Evolutionary conservation across 2,888 invertebrate genomes (phyloP).

Genomic region (Leptogaster cylindrica): DNA sequence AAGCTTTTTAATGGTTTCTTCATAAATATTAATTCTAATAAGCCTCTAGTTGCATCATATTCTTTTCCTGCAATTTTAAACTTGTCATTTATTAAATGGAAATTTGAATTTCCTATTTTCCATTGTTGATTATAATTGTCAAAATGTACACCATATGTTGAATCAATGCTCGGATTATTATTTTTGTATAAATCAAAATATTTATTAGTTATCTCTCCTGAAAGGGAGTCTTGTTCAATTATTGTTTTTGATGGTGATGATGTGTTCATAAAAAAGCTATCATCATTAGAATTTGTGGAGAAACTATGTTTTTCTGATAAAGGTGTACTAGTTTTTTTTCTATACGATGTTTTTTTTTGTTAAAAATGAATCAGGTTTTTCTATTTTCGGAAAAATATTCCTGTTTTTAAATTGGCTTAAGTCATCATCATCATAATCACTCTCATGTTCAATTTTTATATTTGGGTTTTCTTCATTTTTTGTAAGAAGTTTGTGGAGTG

Average conservation of each 20-base stretch:
- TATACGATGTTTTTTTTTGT: background rate
- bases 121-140: conserved; percentile 7
- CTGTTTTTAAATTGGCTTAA: background rate
- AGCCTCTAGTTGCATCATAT: conserved; percentile 24
- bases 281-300: background rate
- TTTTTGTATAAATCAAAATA: conserved; percentile 16
- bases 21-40: conserved; percentile 32
- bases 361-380: background rate
- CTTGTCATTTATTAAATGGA: conserved; percentile 6
- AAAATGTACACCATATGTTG: conserved; percentile 20
- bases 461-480: background rate
- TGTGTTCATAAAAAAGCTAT: background rate
- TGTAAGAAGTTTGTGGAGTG: background rate
- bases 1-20: conserved; percentile 9
- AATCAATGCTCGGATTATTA: conserved; percentile 20
- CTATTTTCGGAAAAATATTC: background rate
- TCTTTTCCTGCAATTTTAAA: conserved; percentile 22
- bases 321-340: background rate
- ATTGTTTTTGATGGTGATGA: background rate
- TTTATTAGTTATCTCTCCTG: background rate
- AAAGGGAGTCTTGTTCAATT: background rate
- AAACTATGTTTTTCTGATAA: background rate
- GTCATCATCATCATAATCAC: background rate
- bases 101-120: conserved; percentile 7
- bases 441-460: background rate